A percentile compares a stretch with the other conserved stretches of the same genome.
Evolutionary conservation across 2,113 vertebrate species (phyloP).

Genomic region (Perccottus glenii): DNA sequence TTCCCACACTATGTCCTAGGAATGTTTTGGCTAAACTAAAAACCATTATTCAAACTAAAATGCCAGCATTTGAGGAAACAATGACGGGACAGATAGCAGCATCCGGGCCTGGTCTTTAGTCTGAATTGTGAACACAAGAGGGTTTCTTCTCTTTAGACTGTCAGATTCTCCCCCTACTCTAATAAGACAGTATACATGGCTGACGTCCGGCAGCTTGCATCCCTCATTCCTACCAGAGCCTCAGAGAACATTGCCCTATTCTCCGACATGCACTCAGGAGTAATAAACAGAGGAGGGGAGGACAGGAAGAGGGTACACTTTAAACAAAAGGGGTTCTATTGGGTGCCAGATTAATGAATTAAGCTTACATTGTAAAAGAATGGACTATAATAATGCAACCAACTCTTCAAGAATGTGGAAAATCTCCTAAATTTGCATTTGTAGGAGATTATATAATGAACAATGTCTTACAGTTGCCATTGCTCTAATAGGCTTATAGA

Average conservation of each 20-base stretch:
- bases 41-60: conserved; percentile 73
- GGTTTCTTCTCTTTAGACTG: conserved; percentile 65
- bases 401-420: not conserved
- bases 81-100: conserved; percentile 72
- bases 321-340: conserved; percentile 62
- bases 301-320: conserved; percentile 38
- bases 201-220: conserved; percentile 73
- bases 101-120: conserved; percentile 68
- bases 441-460: not conserved
- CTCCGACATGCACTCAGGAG: conserved; percentile 55
- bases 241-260: conserved; percentile 70
- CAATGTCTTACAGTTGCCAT: not conserved
- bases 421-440: not conserved
- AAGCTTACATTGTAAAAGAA: not conserved
- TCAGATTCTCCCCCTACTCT: conserved; percentile 28
- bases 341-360: conserved; percentile 38
- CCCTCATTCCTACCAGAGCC: conserved; percentile 61
- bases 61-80: conserved; percentile 77
- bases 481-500: not conserved
- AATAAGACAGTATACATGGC: conserved; percentile 60
- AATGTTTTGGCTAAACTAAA: conserved; percentile 75
- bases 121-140: conserved; percentile 67
- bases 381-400: not conserved
- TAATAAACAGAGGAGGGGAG: conserved; percentile 50
- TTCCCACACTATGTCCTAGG: conserved; percentile 54